These are phyloP conservation scores for Luffia ferchaultella DNA, from an alignment of 2,888 invertebrate genomes.

Conservation along the genomic window DNA sequence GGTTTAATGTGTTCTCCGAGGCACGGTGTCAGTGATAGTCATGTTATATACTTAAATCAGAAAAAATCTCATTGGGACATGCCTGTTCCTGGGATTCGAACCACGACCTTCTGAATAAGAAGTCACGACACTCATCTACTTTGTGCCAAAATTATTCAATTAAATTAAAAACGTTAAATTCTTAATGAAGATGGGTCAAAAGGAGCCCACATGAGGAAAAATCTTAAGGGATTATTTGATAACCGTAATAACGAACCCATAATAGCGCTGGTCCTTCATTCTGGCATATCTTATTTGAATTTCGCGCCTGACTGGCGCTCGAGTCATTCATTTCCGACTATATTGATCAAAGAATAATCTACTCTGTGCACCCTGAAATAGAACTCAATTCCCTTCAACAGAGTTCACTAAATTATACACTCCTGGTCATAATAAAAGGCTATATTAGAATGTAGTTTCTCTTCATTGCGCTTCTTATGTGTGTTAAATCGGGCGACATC, in stretches of 20 bases:
- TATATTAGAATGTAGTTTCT: not conserved
- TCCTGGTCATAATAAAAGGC: not conserved
- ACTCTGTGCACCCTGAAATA: not conserved
- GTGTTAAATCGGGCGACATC: not conserved
- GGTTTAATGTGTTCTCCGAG: no score
- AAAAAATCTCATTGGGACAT: no score
- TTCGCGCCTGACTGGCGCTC: constrained; percentile 4
- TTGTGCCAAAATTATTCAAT: no score
- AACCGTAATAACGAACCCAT: not conserved
- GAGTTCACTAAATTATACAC: not conserved
- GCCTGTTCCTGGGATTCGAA: no score
- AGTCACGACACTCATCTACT: no score
- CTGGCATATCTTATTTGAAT: constrained; percentile 5
- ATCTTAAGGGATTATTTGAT: not conserved
- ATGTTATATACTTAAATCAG: no score
- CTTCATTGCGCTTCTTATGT: not conserved
- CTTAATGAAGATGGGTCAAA: no score
- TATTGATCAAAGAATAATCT: not conserved
- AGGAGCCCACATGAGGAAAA: not conserved
- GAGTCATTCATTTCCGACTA: not conserved
- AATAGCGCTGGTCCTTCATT: not conserved
- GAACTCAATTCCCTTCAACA: not conserved
- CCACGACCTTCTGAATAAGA: no score
- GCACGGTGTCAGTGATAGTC: no score
- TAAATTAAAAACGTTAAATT: no score